These are phyloP conservation scores for Nomada ruficornis DNA, from an alignment of 2,888 invertebrate genomes.

Conservation along the genomic window DNA sequence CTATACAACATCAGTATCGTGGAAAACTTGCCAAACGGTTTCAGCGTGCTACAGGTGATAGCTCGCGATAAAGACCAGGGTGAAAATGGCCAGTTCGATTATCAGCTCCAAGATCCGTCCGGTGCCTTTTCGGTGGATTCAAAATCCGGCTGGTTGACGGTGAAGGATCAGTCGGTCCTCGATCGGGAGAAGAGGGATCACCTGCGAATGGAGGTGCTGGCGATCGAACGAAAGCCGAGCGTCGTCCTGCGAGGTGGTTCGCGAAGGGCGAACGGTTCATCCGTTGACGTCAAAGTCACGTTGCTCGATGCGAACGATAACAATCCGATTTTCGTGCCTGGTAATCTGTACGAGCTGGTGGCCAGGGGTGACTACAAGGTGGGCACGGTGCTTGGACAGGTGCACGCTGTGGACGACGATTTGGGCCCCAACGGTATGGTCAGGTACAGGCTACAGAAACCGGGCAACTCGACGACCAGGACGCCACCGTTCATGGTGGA, in stretches of 20 bases:
- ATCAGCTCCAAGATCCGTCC: conserved; percentile 90
- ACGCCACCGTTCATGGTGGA: conserved; percentile 91
- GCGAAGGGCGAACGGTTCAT: conserved; percentile 77
- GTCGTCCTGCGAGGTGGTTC: conserved; percentile 83
- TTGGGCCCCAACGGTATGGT: conserved; percentile 91
- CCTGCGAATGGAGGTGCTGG: conserved; percentile 91
- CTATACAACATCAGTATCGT: conserved; percentile 96
- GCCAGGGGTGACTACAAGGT: conserved; percentile 88
- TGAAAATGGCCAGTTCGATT: conserved; percentile 93
- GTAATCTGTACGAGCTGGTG: conserved; percentile 93
- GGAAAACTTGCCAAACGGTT: conserved; percentile 94
- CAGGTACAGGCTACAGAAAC: conserved; percentile 89
- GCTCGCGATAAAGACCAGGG: conserved; percentile 93
- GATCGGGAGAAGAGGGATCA: conserved; percentile 92
- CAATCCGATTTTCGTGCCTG: conserved; percentile 93
- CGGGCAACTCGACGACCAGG: conserved; percentile 87
- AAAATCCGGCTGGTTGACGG: conserved; percentile 94
- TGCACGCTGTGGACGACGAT: conserved; percentile 93
- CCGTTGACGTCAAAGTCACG: conserved; percentile 92
- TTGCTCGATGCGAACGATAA: conserved; percentile 96
- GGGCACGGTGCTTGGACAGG: conserved; percentile 91
- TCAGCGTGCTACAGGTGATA: conserved; percentile 88
- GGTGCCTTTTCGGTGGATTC: conserved; percentile 93
- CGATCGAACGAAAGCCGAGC: conserved; percentile 90
- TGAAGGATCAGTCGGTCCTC: conserved; percentile 90